Evolutionary conservation across 1,140 invertebrate genomes (phyloP).

Genomic region (Drosophila orosa): DNA sequence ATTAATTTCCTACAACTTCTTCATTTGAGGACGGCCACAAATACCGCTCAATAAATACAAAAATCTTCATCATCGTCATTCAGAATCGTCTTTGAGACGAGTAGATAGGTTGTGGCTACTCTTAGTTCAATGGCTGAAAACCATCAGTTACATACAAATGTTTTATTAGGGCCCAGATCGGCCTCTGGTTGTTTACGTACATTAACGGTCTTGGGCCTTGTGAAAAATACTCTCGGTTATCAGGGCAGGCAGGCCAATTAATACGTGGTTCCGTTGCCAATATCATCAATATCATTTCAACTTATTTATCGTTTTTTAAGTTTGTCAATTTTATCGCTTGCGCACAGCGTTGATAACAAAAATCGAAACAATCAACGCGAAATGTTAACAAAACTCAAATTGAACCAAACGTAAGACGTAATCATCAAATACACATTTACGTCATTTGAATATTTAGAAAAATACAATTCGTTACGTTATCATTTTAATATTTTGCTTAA

Average conservation of each 20-base stretch:
- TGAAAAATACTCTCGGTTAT: conserved; percentile 66
- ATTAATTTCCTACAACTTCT: conserved; percentile 70
- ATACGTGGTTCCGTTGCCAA: conserved; percentile 71
- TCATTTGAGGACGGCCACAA: conserved; percentile 39
- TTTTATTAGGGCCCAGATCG: conserved; percentile 19
- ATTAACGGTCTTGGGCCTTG: conserved; percentile 26
- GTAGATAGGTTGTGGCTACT: conserved; percentile 54
- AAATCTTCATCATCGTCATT: conserved; percentile 38
- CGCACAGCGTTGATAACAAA: conserved; percentile 80
- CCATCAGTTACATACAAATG: conserved; percentile 56
- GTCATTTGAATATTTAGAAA: conserved; percentile 47
- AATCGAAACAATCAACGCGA: conserved; percentile 65
- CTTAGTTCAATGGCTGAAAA: conserved; percentile 46
- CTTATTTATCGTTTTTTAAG: conserved; percentile 31
- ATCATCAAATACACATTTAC: conserved; percentile 27
- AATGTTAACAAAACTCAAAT: conserved; percentile 67
- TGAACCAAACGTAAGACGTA: conserved; percentile 47
- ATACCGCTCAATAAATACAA: conserved; percentile 59
- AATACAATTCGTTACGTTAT: conserved; percentile 66
- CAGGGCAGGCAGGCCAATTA: conserved; percentile 57
- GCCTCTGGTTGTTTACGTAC: conserved; percentile 54
- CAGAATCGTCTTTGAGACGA: conserved; percentile 71
- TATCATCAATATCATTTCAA: conserved; percentile 49
- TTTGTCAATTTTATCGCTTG: conserved; percentile 62
- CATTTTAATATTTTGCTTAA: conserved; percentile 39